Evolutionary conservation across 2,113 vertebrate species (phyloP).

Genomic region (Talpa occidentalis): DNA sequence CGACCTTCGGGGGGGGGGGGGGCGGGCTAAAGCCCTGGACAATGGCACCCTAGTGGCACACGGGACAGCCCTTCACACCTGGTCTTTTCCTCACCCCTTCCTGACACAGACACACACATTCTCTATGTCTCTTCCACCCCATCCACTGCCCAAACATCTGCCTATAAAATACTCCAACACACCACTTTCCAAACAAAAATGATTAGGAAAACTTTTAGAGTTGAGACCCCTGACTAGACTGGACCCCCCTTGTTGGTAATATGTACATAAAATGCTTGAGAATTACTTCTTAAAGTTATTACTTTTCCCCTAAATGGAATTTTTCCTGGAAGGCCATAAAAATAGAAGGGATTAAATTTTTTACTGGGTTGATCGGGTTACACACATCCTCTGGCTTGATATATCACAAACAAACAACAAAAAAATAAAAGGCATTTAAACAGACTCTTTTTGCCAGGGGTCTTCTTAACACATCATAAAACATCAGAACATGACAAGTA

Average conservation of each 20-base stretch:
- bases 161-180: neutral
- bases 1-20: neutral
- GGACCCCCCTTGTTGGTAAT: constrained; percentile 49
- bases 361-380: constrained; percentile 79
- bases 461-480: constrained; percentile 73
- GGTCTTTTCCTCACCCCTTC: neutral
- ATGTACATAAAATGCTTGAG: constrained; percentile 45
- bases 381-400: constrained; percentile 63
- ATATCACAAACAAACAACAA: constrained; percentile 68
- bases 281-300: constrained; percentile 68
- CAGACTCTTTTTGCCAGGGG: constrained; percentile 60
- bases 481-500: constrained; percentile 40
- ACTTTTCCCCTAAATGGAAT: constrained; percentile 68
- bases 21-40: neutral
- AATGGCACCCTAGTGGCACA: neutral
- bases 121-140: neutral
- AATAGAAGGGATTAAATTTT: constrained; percentile 68
- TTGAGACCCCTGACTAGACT: neutral
- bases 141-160: neutral
- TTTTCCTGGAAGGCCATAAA: constrained; percentile 75
- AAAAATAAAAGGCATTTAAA: constrained; percentile 73
- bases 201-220: neutral
- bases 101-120: neutral
- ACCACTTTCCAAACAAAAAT: neutral
- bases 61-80: neutral